Evolutionary conservation across 1,140 invertebrate genomes (phyloP), one percentile per base, ranked within the genome.

Genomic region (Nomia melanderi): DNA sequence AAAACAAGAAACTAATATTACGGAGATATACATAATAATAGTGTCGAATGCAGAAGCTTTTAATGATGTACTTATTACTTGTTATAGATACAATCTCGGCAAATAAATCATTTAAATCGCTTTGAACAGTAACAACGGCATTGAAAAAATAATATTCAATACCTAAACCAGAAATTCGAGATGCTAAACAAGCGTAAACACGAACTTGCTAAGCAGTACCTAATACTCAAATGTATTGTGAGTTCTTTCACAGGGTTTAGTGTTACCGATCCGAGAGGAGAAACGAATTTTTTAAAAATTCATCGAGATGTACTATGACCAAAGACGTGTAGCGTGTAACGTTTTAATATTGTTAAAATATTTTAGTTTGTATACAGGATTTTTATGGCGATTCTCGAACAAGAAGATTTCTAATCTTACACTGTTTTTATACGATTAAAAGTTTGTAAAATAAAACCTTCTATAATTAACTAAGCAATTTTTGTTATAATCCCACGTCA

Each of bases 401-500:
- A 50, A 50, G 5, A 23, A 6, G 47, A 50, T 50, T 50, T 17
- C 12, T 23, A 47, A n/a, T 36, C 1, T 29, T 53, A 39, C 64
- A 64, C 36, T 29, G 54, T 29, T 50, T 47, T 64, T 17, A n/a
- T 71, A 7, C 41, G 41, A 41, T 14, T 23, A 1, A 4, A 63
- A 63, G 14, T 31, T 36, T 50, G 57, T 50, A 50, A 31, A 75
- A 75, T 75, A 75, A 66, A 66, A 6, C 57, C 36, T 69, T 69
- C 14, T 39, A 25, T 6, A 53, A 39, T 36, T 50, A 23, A 0
- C 6, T 57, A 65, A 9, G 47, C 23, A 39, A 74, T 44, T 29
- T 27, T 31, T 8, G 14, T 27, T 56, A 54, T 2, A 66, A 0
- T 29, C 62, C 17, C 87, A 77, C 89, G 27, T 92, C 90, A 82